Evolutionary conservation across 1,140 invertebrate genomes (phyloP).

Genomic region (Halyomorpha halys): DNA sequence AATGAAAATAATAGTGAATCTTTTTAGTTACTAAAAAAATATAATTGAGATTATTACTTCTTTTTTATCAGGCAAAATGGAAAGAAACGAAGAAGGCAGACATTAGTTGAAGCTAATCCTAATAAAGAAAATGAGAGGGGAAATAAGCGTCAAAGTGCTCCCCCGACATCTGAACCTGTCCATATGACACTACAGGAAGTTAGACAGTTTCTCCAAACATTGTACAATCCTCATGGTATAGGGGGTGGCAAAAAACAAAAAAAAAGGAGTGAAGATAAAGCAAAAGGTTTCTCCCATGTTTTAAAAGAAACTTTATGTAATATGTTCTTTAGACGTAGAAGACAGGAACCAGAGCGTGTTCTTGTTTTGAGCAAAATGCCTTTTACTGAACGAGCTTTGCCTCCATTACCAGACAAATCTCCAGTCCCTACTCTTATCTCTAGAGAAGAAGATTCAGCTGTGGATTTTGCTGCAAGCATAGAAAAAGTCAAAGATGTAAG

Average conservation of each 20-base stretch:
- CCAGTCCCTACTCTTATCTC: slow-evolving; percentile 26
- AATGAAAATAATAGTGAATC: too few species aligned
- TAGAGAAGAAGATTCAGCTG: slow-evolving; percentile 41
- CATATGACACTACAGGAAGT: slow-evolving; percentile 80
- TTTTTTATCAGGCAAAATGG: slow-evolving; percentile 24
- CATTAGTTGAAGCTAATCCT: slow-evolving; percentile 6
- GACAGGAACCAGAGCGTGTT: slow-evolving; percentile 26
- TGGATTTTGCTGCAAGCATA: slow-evolving; percentile 84
- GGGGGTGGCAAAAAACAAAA: slow-evolving; percentile 20
- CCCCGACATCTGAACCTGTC: slow-evolving; percentile 57
- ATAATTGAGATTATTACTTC: not conserved
- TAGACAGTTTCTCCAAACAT: slow-evolving; percentile 63
- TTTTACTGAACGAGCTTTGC: slow-evolving; percentile 60
- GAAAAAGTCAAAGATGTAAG: slow-evolving; percentile 88
- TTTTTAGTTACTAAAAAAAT: too few species aligned
- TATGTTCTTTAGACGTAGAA: slow-evolving; percentile 58
- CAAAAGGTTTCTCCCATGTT: slow-evolving; percentile 46
- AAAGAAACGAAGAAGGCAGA: slow-evolving; percentile 28
- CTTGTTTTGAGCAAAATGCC: slow-evolving; percentile 34
- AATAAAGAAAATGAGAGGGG: slow-evolving; percentile 17
- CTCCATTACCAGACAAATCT: slow-evolving; percentile 53
- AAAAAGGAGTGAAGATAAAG: slow-evolving; percentile 12
- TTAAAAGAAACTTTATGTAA: slow-evolving; percentile 78
- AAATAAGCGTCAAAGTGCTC: slow-evolving; percentile 44
- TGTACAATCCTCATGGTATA: slow-evolving; percentile 44